Evolutionary conservation across 1,140 invertebrate genomes (phyloP).

Genomic region (Rhagoletis pomonella): DNA sequence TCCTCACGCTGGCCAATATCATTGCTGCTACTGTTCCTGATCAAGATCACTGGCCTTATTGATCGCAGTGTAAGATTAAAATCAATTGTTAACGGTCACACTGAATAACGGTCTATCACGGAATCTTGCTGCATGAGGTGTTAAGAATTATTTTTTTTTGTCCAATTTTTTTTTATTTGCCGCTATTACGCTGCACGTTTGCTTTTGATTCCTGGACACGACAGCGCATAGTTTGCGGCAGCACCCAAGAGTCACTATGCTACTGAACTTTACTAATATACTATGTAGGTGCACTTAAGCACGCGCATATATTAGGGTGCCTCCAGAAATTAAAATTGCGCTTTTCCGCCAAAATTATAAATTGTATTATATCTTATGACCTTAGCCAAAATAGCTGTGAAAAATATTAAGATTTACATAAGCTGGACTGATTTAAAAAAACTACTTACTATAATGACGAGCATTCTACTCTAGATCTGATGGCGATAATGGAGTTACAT

Average conservation of each 20-base stretch:
- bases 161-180: neutral
- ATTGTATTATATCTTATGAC: too few species aligned
- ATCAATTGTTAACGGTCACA: neutral
- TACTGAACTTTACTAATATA: neutral
- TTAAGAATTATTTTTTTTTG: neutral
- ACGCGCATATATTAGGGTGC: too few species aligned
- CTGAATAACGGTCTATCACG: neutral
- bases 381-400: too few species aligned
- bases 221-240: neutral
- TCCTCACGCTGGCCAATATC: neutral
- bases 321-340: too few species aligned
- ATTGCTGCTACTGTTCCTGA: neutral
- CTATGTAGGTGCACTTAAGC: too few species aligned
- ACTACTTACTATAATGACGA: too few species aligned
- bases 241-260: neutral
- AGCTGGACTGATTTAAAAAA: too few species aligned
- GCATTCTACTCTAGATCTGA: too few species aligned
- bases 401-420: too few species aligned
- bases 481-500: too few species aligned
- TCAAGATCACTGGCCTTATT: constrained; percentile 37
- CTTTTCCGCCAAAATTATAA: too few species aligned
- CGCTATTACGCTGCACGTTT: too few species aligned
- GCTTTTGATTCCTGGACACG: neutral
- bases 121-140: neutral
- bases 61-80: constrained; percentile 24